Evolutionary conservation across 2,113 vertebrate species (phyloP).

Genomic region (Pyrgilauda ruficollis): DNA sequence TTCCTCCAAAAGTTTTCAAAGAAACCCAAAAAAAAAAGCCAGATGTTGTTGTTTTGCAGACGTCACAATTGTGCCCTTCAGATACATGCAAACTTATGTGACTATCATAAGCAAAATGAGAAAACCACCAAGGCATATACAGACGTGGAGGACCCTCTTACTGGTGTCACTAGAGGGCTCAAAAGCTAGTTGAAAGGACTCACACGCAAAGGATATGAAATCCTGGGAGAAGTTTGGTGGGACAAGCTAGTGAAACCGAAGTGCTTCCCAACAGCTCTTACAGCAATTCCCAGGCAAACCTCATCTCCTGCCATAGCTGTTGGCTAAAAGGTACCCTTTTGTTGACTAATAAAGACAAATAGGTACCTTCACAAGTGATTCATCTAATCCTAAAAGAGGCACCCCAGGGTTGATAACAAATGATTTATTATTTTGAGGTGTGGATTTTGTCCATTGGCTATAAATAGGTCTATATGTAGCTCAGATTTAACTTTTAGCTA

Average conservation of each 20-base stretch:
- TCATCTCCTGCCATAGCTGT: not conserved
- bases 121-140: not conserved
- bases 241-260: not conserved
- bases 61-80: not conserved
- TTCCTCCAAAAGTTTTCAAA: not conserved
- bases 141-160: not conserved
- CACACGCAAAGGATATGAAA: not conserved
- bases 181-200: not conserved
- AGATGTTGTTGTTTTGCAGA: not conserved
- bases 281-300: not conserved
- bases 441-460: not conserved
- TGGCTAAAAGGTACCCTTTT: not conserved
- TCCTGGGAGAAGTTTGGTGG: not conserved
- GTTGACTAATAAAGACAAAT: not conserved
- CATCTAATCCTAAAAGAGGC: not conserved
- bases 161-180: not conserved
- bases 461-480: not conserved
- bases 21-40: not conserved
- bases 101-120: not conserved
- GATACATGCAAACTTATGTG: not conserved
- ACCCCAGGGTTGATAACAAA: not conserved
- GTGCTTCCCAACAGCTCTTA: not conserved
- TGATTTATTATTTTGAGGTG: not conserved
- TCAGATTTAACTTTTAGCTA: not conserved
- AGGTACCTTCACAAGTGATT: not conserved